A percentile compares a stretch with the other conserved stretches of the same genome.
phyloP scores from a whole-genome alignment of 1,140 invertebrate species.

The Colletes gigas region DNA sequence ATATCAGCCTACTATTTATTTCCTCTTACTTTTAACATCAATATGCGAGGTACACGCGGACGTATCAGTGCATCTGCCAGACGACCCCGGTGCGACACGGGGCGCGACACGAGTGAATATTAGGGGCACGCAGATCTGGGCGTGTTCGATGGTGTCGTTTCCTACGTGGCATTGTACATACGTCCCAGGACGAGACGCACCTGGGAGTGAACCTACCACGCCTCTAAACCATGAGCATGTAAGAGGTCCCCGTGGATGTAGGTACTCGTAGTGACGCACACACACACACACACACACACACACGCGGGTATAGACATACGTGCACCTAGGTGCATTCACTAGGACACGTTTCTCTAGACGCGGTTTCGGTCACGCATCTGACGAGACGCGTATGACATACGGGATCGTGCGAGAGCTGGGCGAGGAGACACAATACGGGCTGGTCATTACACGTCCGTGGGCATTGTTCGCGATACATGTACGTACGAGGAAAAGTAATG shows the following conservation, averaged over 20 bases:
- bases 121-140: slow-evolving; percentile 71
- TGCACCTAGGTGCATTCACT: slow-evolving; percentile 13
- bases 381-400: slow-evolving; percentile 63
- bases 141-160: slow-evolving; percentile 71
- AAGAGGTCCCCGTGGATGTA: slow-evolving; percentile 59
- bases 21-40: slow-evolving; percentile 37
- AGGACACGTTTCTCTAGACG: slow-evolving; percentile 15
- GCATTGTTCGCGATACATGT: slow-evolving; percentile 66
- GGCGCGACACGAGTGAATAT: slow-evolving; percentile 65
- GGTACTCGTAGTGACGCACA: slow-evolving; percentile 32
- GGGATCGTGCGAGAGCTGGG: slow-evolving; percentile 46
- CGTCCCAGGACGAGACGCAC: slow-evolving; percentile 64
- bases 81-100: slow-evolving; percentile 40
- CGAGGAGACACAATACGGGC: slow-evolving; percentile 64
- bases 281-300: slow-evolving; percentile 22
- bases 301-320: background rate
- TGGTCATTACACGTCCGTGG: slow-evolving; percentile 70
- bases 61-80: slow-evolving; percentile 58
- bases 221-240: slow-evolving; percentile 65
- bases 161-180: slow-evolving; percentile 61
- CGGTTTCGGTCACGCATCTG: slow-evolving; percentile 29
- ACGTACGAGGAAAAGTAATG: slow-evolving; percentile 65
- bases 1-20: slow-evolving; percentile 31
- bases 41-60: slow-evolving; percentile 3
- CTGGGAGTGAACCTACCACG: slow-evolving; percentile 74